phyloP scores from a whole-genome alignment of 2,797 vertebrate species.

The Hipposideros larvatus region DNA sequence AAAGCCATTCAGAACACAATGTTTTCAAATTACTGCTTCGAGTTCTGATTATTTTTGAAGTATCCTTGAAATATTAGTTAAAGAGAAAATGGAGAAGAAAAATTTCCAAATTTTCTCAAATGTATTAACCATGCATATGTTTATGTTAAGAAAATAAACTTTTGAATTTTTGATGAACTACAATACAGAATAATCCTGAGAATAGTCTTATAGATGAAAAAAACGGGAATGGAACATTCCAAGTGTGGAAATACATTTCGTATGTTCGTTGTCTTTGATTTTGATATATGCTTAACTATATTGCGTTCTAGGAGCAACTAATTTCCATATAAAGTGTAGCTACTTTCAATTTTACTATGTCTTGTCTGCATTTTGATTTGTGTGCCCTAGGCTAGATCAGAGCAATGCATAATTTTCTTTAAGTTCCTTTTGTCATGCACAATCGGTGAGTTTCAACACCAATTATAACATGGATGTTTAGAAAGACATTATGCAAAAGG shows the following conservation, averaged over 20 bases:
- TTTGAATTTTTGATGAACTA: constrained; percentile 54
- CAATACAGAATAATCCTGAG: constrained; percentile 26
- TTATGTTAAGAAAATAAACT: constrained; percentile 40
- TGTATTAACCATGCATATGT: accelerated
- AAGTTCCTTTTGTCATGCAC: constrained; percentile 85
- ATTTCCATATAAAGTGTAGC: constrained; percentile 90
- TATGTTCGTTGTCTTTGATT: constrained; percentile 80
- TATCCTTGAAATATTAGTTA: constrained; percentile 53
- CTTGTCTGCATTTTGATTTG: constrained; percentile 89
- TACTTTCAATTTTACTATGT: constrained; percentile 86
- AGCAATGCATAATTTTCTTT: constrained; percentile 88
- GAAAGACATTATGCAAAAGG: constrained; percentile 78
- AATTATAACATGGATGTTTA: constrained; percentile 86
- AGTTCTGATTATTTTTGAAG: constrained; percentile 72
- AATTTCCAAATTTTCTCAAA: constrained; percentile 48
- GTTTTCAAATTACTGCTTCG: constrained; percentile 68
- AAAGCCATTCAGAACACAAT: constrained; percentile 59
- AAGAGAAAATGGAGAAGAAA: constrained; percentile 41
- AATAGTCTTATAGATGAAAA: constrained; percentile 70
- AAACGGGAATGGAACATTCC: constrained; percentile 68
- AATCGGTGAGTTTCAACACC: constrained; percentile 83
- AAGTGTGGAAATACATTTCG: constrained; percentile 72
- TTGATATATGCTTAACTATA: constrained; percentile 86
- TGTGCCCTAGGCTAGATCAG: constrained; percentile 87
- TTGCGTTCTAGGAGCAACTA: constrained; percentile 85